phyloP scores from a whole-genome alignment of 2,113 vertebrate species.

The Sylvietta virens region DNA sequence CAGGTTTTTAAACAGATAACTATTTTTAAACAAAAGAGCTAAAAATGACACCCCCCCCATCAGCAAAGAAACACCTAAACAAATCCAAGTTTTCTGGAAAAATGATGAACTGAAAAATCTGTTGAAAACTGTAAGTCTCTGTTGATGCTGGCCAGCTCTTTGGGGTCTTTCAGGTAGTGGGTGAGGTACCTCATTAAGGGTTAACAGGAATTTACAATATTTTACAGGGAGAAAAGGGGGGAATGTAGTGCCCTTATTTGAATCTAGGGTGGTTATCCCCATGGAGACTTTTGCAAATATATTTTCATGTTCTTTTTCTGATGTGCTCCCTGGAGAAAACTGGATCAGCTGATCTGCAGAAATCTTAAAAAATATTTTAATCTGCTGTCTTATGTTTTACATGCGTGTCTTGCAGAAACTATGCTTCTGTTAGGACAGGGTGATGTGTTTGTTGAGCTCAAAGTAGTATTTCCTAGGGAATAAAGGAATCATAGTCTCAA shows the following conservation, averaged over 20 bases:
- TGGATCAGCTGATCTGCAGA: background rate
- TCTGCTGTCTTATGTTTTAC: background rate
- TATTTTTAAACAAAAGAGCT: background rate
- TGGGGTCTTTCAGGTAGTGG: background rate
- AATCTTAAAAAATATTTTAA: background rate
- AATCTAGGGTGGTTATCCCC: background rate
- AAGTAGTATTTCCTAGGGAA: background rate
- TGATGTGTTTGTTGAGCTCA: background rate
- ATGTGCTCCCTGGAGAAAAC: background rate
- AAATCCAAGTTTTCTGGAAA: background rate
- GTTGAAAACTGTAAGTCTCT: background rate
- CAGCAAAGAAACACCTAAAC: background rate
- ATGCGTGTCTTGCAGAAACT: accelerated
- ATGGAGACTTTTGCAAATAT: background rate
- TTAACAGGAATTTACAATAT: background rate
- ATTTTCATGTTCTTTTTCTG: background rate
- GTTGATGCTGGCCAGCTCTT: background rate
- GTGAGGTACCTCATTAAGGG: background rate
- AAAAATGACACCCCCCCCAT: background rate
- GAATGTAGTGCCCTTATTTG: background rate
- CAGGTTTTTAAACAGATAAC: background rate
- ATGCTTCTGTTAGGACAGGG: background rate
- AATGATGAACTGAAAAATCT: background rate
- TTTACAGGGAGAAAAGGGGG: background rate
- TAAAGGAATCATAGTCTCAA: background rate